Conservation (phyloP, 2,113 vertebrate species). For the Ammospiza caudacuta region DNA sequence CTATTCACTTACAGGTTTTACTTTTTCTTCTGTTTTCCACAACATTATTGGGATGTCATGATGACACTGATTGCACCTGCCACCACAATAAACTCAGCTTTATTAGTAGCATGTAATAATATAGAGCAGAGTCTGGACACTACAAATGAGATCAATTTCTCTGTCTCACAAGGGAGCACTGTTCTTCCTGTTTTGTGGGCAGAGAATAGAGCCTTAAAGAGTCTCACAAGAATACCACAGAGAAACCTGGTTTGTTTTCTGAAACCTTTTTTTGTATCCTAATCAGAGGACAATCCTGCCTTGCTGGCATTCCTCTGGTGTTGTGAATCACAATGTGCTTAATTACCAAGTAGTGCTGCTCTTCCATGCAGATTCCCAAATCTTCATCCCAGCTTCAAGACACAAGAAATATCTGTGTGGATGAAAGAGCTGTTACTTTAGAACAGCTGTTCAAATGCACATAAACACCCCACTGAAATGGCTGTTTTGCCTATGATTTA, state of each 20-base stretch:
- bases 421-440: conserved; percentile 25
- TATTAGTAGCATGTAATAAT: not conserved
- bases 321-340: not conserved
- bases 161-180: conserved; percentile 3
- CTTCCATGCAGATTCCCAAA: not conserved
- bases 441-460: conserved; percentile 16
- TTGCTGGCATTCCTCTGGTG: not conserved
- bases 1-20: not conserved
- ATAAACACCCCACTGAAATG: conserved; percentile 21
- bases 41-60: not conserved
- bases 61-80: not conserved
- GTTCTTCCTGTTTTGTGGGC: not conserved
- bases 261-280: not conserved
- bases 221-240: not conserved
- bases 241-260: not conserved
- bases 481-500: conserved; percentile 28
- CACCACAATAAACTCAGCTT: not conserved
- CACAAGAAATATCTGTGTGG: not conserved
- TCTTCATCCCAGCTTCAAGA: not conserved
- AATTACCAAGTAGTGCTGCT: conserved; percentile 4
- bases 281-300: not conserved
- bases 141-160: not conserved
- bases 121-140: not conserved
- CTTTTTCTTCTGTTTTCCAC: not conserved
- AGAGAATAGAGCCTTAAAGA: not conserved